Evolutionary conservation across 1,140 invertebrate species (phyloP).

Genomic region (Leptonema lineaticorne): DNA sequence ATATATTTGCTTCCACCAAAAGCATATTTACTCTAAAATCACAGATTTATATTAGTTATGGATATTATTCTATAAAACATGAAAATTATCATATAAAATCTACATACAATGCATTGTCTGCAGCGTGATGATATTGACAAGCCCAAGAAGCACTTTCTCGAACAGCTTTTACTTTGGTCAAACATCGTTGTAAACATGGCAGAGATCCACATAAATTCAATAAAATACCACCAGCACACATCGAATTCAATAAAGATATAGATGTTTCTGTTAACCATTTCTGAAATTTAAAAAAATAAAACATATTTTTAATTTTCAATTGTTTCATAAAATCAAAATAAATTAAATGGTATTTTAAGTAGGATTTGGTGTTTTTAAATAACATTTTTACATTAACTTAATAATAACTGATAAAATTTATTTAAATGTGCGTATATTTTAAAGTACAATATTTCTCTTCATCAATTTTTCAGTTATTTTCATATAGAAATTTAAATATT

Average conservation of each 20-base stretch:
- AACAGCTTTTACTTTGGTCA: constrained; percentile 66
- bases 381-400: no score
- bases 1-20: constrained; percentile 79
- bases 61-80: no score
- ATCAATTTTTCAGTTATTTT: no score
- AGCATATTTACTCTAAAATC: constrained; percentile 70
- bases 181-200: constrained; percentile 74
- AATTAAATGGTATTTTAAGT: no score
- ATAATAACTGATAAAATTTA: no score
- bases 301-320: not conserved
- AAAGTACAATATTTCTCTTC: no score
- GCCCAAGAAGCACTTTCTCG: constrained; percentile 66
- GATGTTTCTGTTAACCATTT: constrained; percentile 52
- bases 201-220: constrained; percentile 76
- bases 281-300: constrained; percentile 39
- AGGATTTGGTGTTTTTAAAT: no score
- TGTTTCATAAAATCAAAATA: not conserved
- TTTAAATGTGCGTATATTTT: no score
- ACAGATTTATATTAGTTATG: constrained; percentile 43
- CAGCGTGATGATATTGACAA: constrained; percentile 59
- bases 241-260: constrained; percentile 60
- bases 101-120: constrained; percentile 70
- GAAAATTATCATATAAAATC: constrained; percentile 41
- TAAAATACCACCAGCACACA: constrained; percentile 78
- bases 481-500: no score